Conservation (phyloP, 2,113 vertebrate species). For the Ia io region DNA sequence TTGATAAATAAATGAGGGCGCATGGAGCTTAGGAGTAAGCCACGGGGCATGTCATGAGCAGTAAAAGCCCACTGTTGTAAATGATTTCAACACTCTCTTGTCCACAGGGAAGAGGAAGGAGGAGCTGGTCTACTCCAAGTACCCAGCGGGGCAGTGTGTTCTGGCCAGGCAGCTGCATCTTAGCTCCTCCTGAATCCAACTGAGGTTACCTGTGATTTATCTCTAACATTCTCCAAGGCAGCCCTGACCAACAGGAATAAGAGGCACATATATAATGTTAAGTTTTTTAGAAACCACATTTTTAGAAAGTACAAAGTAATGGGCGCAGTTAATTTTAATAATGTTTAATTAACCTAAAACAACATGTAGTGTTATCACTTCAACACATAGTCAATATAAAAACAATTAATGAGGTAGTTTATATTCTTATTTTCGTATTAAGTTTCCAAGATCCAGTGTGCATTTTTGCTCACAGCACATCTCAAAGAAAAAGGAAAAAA, state of each 20-base stretch:
- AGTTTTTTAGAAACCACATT: not conserved
- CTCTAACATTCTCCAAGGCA: not conserved
- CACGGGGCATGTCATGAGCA: rapidly evolving
- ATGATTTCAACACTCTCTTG: too few relatives aligned
- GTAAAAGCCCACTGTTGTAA: not conserved
- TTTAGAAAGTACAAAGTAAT: not conserved
- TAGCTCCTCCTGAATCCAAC: rapidly evolving
- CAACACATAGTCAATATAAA: not conserved
- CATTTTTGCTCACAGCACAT: not conserved
- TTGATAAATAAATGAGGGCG: rapidly evolving
- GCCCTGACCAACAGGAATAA: not conserved
- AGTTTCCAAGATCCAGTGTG: not conserved
- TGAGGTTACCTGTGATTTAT: not conserved
- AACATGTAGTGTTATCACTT: not conserved
- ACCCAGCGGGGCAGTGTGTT: rapidly evolving
- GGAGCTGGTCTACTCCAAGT: not conserved
- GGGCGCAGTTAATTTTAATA: not conserved
- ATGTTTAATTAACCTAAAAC: not conserved
- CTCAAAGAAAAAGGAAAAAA: not conserved
- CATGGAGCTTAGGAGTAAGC: not conserved
- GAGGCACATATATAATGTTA: rapidly evolving
- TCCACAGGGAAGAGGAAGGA: not conserved
- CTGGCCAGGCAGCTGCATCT: not conserved
- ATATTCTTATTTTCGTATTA: not conserved
- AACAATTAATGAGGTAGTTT: too few relatives aligned